Evolutionary conservation across 2,888 invertebrate genomes (phyloP).

Genomic region (Hypena proboscidalis): DNA sequence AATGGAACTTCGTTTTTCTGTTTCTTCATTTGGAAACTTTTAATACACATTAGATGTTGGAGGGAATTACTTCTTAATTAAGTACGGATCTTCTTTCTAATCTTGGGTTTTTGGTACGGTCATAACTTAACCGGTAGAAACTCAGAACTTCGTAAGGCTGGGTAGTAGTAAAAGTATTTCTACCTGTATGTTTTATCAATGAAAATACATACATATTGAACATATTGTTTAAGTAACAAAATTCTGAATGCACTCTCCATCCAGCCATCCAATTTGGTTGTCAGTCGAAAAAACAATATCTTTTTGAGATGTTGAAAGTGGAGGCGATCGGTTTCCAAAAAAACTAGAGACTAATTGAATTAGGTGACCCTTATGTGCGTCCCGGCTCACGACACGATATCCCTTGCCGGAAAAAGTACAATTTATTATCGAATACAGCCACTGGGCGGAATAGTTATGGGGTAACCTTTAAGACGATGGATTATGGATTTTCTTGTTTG

Average conservation of each 20-base stretch:
- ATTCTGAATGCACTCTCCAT: not conserved
- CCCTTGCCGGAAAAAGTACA: conserved; percentile 32
- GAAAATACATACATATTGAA: too few species aligned
- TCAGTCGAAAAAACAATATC: conserved; percentile 17
- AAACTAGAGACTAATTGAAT: conserved; percentile 58
- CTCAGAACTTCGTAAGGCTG: too few species aligned
- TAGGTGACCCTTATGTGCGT: conserved; percentile 38
- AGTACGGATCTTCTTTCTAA: too few species aligned
- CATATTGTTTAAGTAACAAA: too few species aligned
- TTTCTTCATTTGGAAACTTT: conserved; percentile 1
- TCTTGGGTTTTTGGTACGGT: too few species aligned
- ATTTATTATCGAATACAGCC: conserved; percentile 40
- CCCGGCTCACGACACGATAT: conserved; percentile 25
- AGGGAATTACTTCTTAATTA: not conserved
- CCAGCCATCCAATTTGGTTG: conserved; percentile 9
- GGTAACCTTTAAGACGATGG: conserved; percentile 28
- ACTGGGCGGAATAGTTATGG: conserved; percentile 39
- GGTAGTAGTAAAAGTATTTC: too few species aligned
- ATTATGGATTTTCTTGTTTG: conserved; percentile 26
- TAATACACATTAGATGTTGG: not conserved
- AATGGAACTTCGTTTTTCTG: not conserved
- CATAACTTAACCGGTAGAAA: too few species aligned
- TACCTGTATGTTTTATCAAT: too few species aligned
- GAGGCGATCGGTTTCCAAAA: conserved; percentile 43
- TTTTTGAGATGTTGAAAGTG: conserved; percentile 35